Evolutionary conservation across 1,140 invertebrate species (phyloP).

Genomic region (Penaeus indicus): DNA sequence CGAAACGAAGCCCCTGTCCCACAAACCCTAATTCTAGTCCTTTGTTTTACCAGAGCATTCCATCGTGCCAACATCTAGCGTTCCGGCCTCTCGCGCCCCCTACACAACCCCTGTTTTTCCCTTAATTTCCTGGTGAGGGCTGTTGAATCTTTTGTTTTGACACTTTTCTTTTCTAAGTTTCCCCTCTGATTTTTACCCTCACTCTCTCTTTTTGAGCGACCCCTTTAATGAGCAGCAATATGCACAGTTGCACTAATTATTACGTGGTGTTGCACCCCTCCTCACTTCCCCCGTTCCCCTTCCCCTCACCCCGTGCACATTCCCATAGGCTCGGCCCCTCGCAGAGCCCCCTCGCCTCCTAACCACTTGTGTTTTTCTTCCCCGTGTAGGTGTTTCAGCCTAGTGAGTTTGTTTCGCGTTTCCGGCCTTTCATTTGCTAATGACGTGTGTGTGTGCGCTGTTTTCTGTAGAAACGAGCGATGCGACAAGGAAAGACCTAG

Average conservation of each 20-base stretch:
- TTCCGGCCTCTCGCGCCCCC: not conserved
- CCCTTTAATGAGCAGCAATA: constrained; percentile 52
- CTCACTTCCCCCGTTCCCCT: not conserved
- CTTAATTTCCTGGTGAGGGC: constrained; percentile 46
- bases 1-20: too few species aligned
- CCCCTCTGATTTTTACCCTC: constrained; percentile 39
- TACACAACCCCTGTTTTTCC: constrained; percentile 45
- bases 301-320: too few species aligned
- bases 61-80: not conserved
- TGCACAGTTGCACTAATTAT: constrained; percentile 57
- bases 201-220: not conserved
- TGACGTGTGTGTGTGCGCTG: too few species aligned
- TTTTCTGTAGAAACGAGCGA: too few species aligned
- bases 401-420: too few species aligned
- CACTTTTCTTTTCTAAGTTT: constrained; percentile 52
- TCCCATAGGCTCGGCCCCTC: too few species aligned
- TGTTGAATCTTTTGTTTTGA: constrained; percentile 53
- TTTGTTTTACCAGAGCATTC: too few species aligned
- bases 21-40: not conserved
- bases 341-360: too few species aligned
- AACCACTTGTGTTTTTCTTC: too few species aligned
- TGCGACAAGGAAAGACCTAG: too few species aligned
- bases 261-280: constrained; percentile 11
- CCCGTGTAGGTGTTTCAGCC: too few species aligned
- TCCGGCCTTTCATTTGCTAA: too few species aligned